phyloP scores from a whole-genome alignment of 2,888 invertebrate genomes.

The Spialia ferax region DNA sequence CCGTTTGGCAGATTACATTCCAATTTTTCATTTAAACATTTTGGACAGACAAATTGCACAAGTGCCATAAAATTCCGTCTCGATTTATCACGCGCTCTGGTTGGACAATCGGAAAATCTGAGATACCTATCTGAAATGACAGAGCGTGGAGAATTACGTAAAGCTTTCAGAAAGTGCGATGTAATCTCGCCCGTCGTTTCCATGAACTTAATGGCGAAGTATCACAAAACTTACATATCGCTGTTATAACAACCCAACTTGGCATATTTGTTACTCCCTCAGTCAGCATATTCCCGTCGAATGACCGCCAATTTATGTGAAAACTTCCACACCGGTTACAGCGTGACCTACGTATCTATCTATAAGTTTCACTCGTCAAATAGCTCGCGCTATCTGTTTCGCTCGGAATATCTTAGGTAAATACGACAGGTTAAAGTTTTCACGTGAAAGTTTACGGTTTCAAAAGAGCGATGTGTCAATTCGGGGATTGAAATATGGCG shows the following conservation, averaged over 20 bases:
- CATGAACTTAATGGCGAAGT: constrained; percentile 85
- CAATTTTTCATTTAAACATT: constrained; percentile 69
- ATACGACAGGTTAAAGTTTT: constrained; percentile 84
- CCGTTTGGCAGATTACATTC: constrained; percentile 78
- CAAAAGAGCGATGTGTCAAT: constrained; percentile 80
- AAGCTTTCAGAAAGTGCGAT: constrained; percentile 85
- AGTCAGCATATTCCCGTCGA: constrained; percentile 86
- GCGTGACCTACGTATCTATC: constrained; percentile 81
- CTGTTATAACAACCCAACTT: constrained; percentile 85
- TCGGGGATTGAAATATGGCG: constrained; percentile 82
- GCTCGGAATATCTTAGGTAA: constrained; percentile 78
- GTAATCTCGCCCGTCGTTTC: constrained; percentile 83
- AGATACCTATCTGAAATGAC: constrained; percentile 61
- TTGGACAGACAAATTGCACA: constrained; percentile 60
- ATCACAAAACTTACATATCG: constrained; percentile 86
- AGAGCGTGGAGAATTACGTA: constrained; percentile 76
- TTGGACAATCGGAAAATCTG: constrained; percentile 47
- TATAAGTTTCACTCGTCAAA: constrained; percentile 83
- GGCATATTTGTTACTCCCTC: constrained; percentile 86
- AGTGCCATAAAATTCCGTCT: constrained; percentile 68
- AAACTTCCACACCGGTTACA: constrained; percentile 81
- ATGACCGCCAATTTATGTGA: constrained; percentile 87
- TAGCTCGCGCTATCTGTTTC: constrained; percentile 74
- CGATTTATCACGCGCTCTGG: constrained; percentile 67
- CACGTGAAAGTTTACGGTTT: constrained; percentile 74